Base-by-base conservation (phyloP, 2,797 vertebrate species). In the Hippopotamyrus pictus region DNA sequence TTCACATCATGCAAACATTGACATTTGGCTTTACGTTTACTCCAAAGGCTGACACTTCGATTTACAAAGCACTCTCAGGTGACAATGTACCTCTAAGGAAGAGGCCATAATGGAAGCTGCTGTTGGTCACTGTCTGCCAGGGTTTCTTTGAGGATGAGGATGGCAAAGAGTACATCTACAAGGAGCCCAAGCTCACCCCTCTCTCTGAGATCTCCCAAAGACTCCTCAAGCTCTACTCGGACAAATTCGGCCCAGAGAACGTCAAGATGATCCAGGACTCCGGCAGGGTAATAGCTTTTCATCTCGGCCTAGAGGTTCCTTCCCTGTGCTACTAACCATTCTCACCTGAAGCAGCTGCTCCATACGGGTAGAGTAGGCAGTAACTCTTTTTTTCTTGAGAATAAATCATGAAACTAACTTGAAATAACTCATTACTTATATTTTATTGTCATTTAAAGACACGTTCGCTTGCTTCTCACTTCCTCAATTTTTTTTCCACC, bases 191-290 rank as follows among this genome's bases (percentile, higher is more conserved):
- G 92, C 97, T 99, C 91, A 99, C 98, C 0, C 97, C 98, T 33
- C 96, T 99, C 82, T 98, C 98, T 0, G 98, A 99, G 95, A 96
- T 99, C 89, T 99, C 98, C 17, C 98, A 99, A 93, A 96, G 98
- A 90, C 97, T 99, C 29, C 97, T 99, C 0, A 99, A 99, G 90
- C 96, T 99, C 50, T 99, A 99, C 92, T 98, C 97, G 0, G 98
- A 99, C 93, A 99, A 99, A 95, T 99, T 99, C 94, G 98, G 98
- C 91, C 95, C 97, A 29, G 98, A 99, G 96, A 99, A 99, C 29
- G 98, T 99, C 87, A 98, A 98, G 94, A 99, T 99, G 97, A 99
- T 99, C 91, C 98, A 99, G 91, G 98, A 99, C 94, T 99, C 98
- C 90, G 98, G 98, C 79, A 97, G 96, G 96, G 98, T 99, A 95